These are phyloP conservation scores for Pipistrellus pygmaeus DNA, from an alignment of 2,797 vertebrate species.

Conservation along the genomic window DNA sequence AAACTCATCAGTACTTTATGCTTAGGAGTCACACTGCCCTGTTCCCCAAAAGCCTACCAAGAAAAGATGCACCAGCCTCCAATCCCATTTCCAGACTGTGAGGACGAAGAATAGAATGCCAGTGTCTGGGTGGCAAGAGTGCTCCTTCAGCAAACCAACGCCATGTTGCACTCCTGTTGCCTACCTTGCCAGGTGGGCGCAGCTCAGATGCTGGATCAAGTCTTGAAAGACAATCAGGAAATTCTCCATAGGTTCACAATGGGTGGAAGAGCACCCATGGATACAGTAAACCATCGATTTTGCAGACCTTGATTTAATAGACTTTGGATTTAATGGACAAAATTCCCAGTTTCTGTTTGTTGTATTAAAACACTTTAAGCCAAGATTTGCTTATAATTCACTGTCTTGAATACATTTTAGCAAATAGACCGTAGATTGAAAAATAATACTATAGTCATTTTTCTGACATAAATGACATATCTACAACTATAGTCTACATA, in stretches of 20 bases:
- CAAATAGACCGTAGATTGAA: not conserved
- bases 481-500: not conserved
- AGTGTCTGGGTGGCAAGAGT: not conserved
- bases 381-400: not conserved
- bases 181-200: constrained; percentile 64
- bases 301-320: not conserved
- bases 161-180: constrained; percentile 51
- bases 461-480: not conserved
- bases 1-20: constrained; percentile 28
- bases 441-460: not conserved
- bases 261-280: not conserved
- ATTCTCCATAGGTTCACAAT: constrained; percentile 55
- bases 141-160: constrained; percentile 47
- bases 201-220: constrained; percentile 62
- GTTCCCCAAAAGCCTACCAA: constrained; percentile 2
- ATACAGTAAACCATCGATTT: not conserved
- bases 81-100: not conserved
- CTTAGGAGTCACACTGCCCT: not conserved
- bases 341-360: not conserved
- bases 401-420: not conserved
- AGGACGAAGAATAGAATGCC: not conserved
- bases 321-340: not conserved
- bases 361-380: not conserved
- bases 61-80: not conserved
- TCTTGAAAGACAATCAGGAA: constrained; percentile 69